A percentile compares a stretch with the other conserved stretches of the same genome.
Conservation (phyloP, 2,888 invertebrate species). For the Rhorus exstirpatorius region DNA sequence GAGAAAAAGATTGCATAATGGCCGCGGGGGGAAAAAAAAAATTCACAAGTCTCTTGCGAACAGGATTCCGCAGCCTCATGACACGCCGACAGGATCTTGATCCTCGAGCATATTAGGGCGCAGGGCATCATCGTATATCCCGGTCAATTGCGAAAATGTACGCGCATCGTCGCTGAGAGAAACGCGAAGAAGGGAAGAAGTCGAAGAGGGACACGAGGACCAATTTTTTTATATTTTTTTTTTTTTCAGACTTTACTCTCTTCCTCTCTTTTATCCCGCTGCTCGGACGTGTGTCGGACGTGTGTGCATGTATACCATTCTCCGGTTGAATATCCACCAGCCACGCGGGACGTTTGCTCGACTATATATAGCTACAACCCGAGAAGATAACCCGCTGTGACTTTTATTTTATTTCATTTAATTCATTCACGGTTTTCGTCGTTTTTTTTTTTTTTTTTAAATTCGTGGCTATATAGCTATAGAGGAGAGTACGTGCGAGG, state of each 20-base stretch:
- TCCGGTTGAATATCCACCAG: constrained; percentile 31
- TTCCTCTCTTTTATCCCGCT: constrained; percentile 53
- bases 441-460: constrained; percentile 36
- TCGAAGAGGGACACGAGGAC: constrained; percentile 73
- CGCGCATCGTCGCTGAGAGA: constrained; percentile 12
- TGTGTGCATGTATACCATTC: constrained; percentile 69
- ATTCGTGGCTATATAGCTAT: background rate
- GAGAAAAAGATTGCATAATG: constrained; percentile 67
- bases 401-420: constrained; percentile 6
- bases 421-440: constrained; percentile 29
- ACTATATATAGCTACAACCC: constrained; percentile 22
- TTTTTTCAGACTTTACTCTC: constrained; percentile 43
- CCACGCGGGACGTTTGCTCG: constrained; percentile 46
- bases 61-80: too few relatives aligned
- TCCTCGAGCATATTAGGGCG: too few relatives aligned
- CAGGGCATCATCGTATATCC: too few relatives aligned
- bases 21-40: background rate
- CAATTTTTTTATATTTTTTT: constrained; percentile 72
- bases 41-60: background rate
- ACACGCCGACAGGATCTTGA: too few relatives aligned
- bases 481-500: too few relatives aligned
- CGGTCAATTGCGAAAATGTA: constrained; percentile 42
- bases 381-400: constrained; percentile 2
- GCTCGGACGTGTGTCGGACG: constrained; percentile 77
- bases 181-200: constrained; percentile 46